phyloP scores from a whole-genome alignment of 2,113 vertebrate species.

The Microcebus jonahi region DNA sequence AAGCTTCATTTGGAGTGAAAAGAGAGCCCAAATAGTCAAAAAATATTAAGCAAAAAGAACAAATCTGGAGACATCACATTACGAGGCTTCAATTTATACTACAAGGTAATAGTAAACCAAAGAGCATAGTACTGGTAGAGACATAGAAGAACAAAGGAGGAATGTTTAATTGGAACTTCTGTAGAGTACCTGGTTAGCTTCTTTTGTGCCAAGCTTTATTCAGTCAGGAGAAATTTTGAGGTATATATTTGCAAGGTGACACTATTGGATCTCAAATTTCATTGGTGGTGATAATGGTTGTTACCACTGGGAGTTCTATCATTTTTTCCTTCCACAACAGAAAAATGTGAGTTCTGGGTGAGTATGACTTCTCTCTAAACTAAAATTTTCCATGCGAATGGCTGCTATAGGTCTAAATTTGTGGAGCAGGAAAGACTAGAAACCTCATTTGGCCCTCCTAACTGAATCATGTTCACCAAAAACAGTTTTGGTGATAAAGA shows the following conservation, averaged over 20 bases:
- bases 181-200: background rate
- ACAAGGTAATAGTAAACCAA: no score
- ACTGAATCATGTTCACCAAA: background rate
- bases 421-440: background rate
- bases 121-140: no score
- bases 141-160: background rate
- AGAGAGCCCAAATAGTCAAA: no score
- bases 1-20: no score
- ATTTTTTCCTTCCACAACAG: background rate
- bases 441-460: background rate
- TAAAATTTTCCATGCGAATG: background rate
- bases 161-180: background rate
- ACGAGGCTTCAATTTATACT: no score
- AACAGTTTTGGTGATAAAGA: background rate
- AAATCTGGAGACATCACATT: no score
- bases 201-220: background rate
- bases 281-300: fast-evolving
- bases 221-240: background rate
- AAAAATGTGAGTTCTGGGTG: background rate
- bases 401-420: background rate
- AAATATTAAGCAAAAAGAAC: no score
- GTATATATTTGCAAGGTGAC: background rate
- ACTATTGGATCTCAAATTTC: background rate
- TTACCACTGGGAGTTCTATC: background rate
- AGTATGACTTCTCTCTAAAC: background rate